These are phyloP conservation scores for Leguminivora glycinivorella DNA, from an alignment of 1,140 invertebrate genomes.

Conservation along the genomic window DNA sequence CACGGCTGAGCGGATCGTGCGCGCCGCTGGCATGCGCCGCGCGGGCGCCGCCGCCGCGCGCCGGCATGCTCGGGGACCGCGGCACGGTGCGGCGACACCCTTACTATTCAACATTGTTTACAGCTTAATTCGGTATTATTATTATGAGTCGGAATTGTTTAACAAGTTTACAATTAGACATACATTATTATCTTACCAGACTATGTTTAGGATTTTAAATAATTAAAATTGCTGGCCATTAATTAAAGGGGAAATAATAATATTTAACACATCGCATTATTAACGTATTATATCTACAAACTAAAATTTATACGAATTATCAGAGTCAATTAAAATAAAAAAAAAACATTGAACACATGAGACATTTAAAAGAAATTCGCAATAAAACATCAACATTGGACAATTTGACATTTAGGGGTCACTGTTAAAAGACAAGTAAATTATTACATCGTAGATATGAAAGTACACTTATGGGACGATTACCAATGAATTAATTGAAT, in stretches of 20 bases:
- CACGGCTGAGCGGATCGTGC: conserved; percentile 28
- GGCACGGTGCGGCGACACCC: not conserved
- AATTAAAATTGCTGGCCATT: conserved; percentile 48
- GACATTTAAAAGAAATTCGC: not conserved
- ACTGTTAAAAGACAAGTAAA: not conserved
- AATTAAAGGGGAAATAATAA: conserved; percentile 36
- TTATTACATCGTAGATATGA: not conserved
- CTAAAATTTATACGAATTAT: not conserved
- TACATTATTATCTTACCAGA: conserved; percentile 41
- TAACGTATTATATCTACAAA: not conserved
- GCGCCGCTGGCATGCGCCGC: not conserved
- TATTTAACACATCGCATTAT: conserved; percentile 35
- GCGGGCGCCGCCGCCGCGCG: not conserved
- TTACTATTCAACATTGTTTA: conserved; percentile 30
- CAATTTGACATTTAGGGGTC: not conserved
- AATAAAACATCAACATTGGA: too few species aligned
- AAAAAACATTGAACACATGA: not conserved
- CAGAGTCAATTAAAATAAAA: not conserved
- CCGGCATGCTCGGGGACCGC: not conserved
- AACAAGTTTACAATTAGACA: conserved; percentile 39
- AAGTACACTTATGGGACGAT: not conserved
- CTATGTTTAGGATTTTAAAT: conserved; percentile 43
- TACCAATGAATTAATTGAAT: not conserved
- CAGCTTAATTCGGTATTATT: conserved; percentile 37
- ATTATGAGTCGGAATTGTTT: conserved; percentile 40